Conservation (phyloP, 2,888 invertebrate species). For the Leptinotarsa haldemani region DNA sequence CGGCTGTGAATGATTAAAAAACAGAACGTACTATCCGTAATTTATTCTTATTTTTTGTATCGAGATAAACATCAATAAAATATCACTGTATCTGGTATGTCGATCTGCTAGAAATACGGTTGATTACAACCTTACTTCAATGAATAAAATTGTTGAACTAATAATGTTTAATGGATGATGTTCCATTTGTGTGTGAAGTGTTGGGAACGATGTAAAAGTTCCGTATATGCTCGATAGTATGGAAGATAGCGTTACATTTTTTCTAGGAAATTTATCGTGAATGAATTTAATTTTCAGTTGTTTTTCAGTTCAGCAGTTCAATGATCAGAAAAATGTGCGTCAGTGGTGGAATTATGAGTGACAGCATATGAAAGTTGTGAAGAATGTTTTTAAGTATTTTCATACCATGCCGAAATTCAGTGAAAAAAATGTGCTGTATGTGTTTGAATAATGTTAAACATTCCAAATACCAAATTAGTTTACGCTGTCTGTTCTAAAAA, state of each 20-base stretch:
- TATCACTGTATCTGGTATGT: constrained; percentile 18
- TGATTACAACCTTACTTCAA: constrained; percentile 19
- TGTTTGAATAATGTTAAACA: too few species aligned
- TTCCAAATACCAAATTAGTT: too few species aligned
- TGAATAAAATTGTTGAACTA: constrained; percentile 24
- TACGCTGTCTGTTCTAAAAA: too few species aligned
- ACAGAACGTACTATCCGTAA: constrained; percentile 19
- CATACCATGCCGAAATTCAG: too few species aligned
- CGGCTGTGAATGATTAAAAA: constrained; percentile 37
- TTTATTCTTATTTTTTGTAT: constrained; percentile 13
- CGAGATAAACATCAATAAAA: not conserved
- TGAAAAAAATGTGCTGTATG: too few species aligned
- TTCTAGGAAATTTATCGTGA: not conserved
- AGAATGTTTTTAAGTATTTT: too few species aligned
- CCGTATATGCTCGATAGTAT: not conserved
- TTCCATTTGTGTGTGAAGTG: constrained; percentile 27
- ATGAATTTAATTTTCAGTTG: too few species aligned
- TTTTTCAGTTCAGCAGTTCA: too few species aligned
- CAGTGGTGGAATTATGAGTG: too few species aligned
- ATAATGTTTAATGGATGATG: constrained; percentile 27
- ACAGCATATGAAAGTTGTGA: too few species aligned
- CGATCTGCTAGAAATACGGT: not conserved
- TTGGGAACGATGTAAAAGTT: constrained; percentile 14
- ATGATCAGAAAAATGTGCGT: too few species aligned
- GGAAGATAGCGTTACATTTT: not conserved